These are phyloP conservation scores for Corythaixoides concolor DNA, from an alignment of 2,113 vertebrate genomes.

Conservation along the genomic window DNA sequence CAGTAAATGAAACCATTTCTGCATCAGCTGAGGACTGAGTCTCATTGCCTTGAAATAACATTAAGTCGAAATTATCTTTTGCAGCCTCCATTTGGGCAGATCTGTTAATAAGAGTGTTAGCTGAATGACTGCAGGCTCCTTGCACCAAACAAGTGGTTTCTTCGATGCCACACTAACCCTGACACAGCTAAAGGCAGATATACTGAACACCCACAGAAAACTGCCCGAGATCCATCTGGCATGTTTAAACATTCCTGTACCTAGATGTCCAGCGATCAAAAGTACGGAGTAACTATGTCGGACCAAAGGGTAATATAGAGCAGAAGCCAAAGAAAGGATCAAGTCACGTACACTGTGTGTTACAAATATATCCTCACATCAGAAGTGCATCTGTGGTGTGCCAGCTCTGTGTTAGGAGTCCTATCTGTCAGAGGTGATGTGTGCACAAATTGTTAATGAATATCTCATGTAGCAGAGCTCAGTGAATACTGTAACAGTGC, in stretches of 20 bases:
- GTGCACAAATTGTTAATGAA: background rate
- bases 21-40: background rate
- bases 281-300: background rate
- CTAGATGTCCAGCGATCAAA: background rate
- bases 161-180: background rate
- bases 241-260: background rate
- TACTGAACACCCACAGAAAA: background rate
- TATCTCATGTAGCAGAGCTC: background rate
- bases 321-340: background rate
- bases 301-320: background rate
- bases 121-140: background rate
- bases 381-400: background rate
- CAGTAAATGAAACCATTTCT: background rate
- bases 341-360: accelerated
- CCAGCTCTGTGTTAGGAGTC: background rate
- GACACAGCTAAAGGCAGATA: background rate
- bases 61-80: background rate
- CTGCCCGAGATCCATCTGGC: background rate
- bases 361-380: background rate
- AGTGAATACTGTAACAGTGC: background rate
- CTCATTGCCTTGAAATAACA: background rate
- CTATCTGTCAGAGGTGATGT: background rate
- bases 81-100: background rate
- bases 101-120: background rate
- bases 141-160: background rate